A percentile compares a stretch with the other conserved stretches of the same genome.
Conservation (phyloP, 2,797 vertebrate species). For the Buceros bicornis region DNA sequence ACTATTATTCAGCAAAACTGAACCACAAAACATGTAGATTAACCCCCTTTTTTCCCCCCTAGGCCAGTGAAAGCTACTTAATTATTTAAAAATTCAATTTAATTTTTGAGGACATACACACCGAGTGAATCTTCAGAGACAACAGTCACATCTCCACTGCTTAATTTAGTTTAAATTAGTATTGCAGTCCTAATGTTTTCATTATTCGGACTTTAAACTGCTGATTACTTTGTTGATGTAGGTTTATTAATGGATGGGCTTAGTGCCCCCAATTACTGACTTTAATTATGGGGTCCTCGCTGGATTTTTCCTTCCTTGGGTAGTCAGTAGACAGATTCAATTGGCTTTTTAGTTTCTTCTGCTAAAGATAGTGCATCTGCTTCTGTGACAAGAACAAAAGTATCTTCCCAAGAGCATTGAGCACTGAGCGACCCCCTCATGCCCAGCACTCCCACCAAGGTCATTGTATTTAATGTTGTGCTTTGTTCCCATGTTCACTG, state of each 20-base stretch:
- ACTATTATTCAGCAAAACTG: neutral
- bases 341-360: neutral
- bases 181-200: slow-evolving; percentile 58
- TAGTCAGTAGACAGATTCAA: neutral
- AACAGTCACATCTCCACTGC: neutral
- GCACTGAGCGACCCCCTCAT: neutral
- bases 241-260: slow-evolving; percentile 77
- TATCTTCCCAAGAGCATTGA: neutral
- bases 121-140: slow-evolving; percentile 41
- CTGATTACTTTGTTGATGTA: slow-evolving; percentile 72
- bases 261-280: slow-evolving; percentile 61
- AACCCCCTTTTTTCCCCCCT: neutral
- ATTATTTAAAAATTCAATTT: slow-evolving; percentile 59
- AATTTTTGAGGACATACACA: slow-evolving; percentile 42
- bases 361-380: neutral
- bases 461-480: neutral
- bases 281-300: slow-evolving; percentile 69
- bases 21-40: neutral
- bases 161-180: slow-evolving; percentile 64
- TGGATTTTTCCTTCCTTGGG: neutral
- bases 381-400: neutral
- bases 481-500: neutral
- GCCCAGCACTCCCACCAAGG: neutral
- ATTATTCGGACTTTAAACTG: slow-evolving; percentile 59
- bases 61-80: neutral